Evolutionary conservation across 23 tunicate species (phyloP).

Genomic region (Halocynthia aurantium): DNA sequence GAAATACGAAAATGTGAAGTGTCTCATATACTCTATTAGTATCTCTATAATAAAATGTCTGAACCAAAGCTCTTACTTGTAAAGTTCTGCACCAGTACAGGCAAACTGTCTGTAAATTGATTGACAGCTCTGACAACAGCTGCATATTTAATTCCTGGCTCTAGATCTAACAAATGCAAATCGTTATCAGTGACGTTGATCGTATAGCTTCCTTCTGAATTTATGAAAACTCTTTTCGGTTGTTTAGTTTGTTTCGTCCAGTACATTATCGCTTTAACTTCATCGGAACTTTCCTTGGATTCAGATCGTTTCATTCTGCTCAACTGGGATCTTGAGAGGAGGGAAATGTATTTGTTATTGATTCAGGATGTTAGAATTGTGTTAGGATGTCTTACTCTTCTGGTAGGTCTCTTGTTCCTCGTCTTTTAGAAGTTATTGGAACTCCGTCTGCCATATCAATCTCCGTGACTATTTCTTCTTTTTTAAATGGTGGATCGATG

Average conservation of each 20-base stretch:
- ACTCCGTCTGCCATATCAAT: constrained; percentile 9
- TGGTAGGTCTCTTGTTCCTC: not conserved
- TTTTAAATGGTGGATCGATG: not conserved
- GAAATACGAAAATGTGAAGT: not conserved
- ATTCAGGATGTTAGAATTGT: too few species aligned
- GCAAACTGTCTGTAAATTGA: constrained; percentile 59
- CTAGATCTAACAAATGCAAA: constrained; percentile 43
- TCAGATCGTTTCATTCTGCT: not conserved
- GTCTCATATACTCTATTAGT: too few species aligned
- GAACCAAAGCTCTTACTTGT: constrained; percentile 40
- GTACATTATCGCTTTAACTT: constrained; percentile 7
- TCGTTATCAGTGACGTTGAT: constrained; percentile 52
- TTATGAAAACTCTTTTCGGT: constrained; percentile 15
- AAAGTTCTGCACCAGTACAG: constrained; percentile 45
- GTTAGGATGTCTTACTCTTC: not conserved
- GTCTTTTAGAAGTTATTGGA: constrained; percentile 7
- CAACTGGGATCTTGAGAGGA: too few species aligned
- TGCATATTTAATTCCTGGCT: constrained; percentile 62
- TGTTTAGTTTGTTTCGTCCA: not conserved
- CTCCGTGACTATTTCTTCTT: constrained; percentile 1
- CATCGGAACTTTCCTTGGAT: not conserved
- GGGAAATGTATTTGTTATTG: too few species aligned
- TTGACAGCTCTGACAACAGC: constrained; percentile 47
- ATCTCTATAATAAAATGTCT: too few species aligned
- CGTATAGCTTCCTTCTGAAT: constrained; percentile 17